Percentiles rank a stretch among this genome's conserved stretches.
Conservation (phyloP, 2,113 vertebrate species). For the Chloroceryle aenea region DNA sequence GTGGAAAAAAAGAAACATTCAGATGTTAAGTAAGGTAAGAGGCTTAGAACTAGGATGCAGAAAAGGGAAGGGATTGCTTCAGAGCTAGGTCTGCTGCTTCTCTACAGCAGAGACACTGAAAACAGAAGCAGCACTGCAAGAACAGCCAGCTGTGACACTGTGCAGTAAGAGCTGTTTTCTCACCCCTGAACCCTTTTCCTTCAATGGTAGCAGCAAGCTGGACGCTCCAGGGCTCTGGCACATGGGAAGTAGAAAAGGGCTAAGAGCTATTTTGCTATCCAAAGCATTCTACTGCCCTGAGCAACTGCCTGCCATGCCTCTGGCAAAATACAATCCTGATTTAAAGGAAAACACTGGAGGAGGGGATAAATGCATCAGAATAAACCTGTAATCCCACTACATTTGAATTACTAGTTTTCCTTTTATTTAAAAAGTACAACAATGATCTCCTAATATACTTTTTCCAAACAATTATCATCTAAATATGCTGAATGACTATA, state of each 20-base stretch:
- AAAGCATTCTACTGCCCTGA: not conserved
- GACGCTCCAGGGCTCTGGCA: not conserved
- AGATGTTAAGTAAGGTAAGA: not conserved
- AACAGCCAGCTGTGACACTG: not conserved
- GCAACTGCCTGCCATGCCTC: rapidly evolving
- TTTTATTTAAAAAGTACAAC: not conserved
- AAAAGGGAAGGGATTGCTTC: not conserved
- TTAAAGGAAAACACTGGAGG: not conserved
- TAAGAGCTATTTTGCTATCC: not conserved
- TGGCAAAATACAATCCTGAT: not conserved
- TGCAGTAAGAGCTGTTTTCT: not conserved
- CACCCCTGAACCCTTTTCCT: not conserved
- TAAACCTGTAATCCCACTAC: not conserved
- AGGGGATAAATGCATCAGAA: not conserved
- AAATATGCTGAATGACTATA: not conserved
- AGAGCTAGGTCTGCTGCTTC: not conserved
- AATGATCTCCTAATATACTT: not conserved
- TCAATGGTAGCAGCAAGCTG: not conserved
- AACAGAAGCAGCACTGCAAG: not conserved
- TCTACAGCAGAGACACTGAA: not conserved
- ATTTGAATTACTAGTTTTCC: not conserved
- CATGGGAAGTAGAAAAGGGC: not conserved
- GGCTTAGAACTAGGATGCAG: not conserved
- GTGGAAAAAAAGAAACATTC: not conserved
- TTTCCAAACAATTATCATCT: not conserved